Conservation (phyloP, 2,797 vertebrate species). For the Pogoniulus pusillus region DNA sequence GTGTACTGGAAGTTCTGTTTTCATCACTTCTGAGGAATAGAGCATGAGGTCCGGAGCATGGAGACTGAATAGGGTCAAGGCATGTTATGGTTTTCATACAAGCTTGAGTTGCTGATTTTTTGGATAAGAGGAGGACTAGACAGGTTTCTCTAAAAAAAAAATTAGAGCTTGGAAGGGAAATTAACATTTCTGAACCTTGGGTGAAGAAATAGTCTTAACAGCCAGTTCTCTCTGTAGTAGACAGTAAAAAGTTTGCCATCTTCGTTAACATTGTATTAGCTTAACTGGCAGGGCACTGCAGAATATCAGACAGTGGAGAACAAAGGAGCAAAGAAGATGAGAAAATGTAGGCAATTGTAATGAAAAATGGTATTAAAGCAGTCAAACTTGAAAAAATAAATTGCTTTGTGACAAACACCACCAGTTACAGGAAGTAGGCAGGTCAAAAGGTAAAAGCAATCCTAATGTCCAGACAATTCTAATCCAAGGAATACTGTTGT, state of each 20-base stretch:
- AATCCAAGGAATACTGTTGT: not conserved
- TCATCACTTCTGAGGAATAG: not conserved
- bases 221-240: not conserved
- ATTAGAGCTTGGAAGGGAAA: not conserved
- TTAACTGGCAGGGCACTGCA: not conserved
- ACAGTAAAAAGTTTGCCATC: not conserved
- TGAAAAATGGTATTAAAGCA: not conserved
- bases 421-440: not conserved
- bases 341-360: not conserved
- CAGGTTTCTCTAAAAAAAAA: not conserved
- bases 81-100: not conserved
- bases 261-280: not conserved
- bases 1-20: rapidly evolving
- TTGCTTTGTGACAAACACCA: not conserved
- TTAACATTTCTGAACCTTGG: not conserved
- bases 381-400: not conserved
- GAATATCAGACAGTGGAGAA: not conserved
- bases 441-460: not conserved
- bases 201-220: not conserved
- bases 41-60: rapidly evolving
- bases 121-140: not conserved
- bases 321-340: not conserved
- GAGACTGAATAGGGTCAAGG: not conserved
- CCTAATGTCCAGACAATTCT: not conserved
- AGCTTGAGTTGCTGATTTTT: not conserved